Evolutionary conservation across 2,888 invertebrate species (phyloP).

Genomic region (Caenorhabditis sp.): DNA sequence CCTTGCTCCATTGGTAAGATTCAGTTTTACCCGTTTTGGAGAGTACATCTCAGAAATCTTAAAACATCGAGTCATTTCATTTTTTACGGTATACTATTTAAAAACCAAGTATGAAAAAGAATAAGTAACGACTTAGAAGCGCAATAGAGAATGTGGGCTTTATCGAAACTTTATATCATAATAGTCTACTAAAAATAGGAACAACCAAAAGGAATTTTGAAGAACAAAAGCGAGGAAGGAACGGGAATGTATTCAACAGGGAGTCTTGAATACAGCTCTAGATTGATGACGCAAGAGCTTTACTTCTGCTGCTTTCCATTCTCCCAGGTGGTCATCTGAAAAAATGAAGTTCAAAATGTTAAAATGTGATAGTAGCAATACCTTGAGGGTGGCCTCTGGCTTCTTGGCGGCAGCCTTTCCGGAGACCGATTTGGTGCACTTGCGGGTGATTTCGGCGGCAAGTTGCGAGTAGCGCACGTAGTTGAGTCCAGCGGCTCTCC

Average conservation of each 20-base stretch:
- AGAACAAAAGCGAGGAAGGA: constrained; percentile 26
- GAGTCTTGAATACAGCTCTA: constrained; percentile 35
- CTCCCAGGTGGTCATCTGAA: constrained; percentile 92
- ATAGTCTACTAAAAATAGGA: constrained; percentile 34
- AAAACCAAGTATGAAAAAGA: constrained; percentile 26
- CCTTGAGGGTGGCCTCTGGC: constrained; percentile 85
- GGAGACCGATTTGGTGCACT: constrained; percentile 88
- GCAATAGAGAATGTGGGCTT: background rate
- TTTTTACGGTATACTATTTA: background rate
- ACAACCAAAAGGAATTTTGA: constrained; percentile 11
- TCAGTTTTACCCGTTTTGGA: constrained; percentile 54
- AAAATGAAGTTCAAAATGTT: background rate
- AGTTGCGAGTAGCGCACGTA: constrained; percentile 97
- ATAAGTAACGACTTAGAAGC: constrained; percentile 1
- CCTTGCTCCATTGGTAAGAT: constrained; percentile 21
- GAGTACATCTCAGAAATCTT: constrained; percentile 30
- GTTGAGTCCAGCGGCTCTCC: constrained; percentile 85
- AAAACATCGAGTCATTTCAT: background rate
- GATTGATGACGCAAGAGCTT: background rate
- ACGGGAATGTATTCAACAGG: constrained; percentile 51
- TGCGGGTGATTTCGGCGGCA: constrained; percentile 89
- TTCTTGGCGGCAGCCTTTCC: constrained; percentile 58
- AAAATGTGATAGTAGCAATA: too few species aligned
- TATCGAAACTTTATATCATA: constrained; percentile 39
- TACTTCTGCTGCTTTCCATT: constrained; percentile 86